Percentiles rank a stretch among this genome's conserved stretches.
Evolutionary conservation across 2,797 vertebrate genomes (phyloP).

Genomic region (Gadopsis marmoratus): DNA sequence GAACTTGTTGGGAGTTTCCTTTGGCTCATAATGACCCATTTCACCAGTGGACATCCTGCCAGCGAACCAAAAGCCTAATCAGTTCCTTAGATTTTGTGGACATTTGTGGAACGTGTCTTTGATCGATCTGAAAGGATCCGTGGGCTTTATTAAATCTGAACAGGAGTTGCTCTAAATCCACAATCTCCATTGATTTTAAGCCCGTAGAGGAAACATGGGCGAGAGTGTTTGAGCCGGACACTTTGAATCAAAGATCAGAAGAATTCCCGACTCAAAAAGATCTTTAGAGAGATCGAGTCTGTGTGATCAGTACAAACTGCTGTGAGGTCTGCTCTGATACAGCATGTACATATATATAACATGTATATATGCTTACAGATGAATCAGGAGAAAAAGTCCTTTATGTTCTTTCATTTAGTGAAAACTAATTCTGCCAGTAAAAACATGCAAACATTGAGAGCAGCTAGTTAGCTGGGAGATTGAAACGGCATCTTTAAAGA

Average conservation of each 20-base stretch:
- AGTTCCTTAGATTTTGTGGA: background rate
- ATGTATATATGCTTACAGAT: background rate
- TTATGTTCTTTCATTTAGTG: background rate
- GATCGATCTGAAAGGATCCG: background rate
- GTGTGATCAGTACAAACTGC: background rate
- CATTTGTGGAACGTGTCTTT: background rate
- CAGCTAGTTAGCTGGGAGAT: background rate
- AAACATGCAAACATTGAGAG: background rate
- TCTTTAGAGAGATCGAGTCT: background rate
- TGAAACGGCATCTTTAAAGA: background rate
- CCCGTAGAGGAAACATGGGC: background rate
- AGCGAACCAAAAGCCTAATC: background rate
- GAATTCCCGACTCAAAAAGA: slow-evolving; percentile 1
- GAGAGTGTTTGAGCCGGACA: background rate
- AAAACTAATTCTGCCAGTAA: background rate
- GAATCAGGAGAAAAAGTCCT: background rate
- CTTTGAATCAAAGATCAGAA: slow-evolving; percentile 30
- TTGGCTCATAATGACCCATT: no score
- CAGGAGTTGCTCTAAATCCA: background rate
- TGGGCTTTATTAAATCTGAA: background rate
- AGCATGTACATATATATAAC: no score
- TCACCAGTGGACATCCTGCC: background rate
- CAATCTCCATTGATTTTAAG: background rate
- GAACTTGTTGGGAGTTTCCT: no score
- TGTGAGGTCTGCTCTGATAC: background rate